phyloP scores from a whole-genome alignment of 2,888 invertebrate species.

The Halictus quadricinctus region DNA sequence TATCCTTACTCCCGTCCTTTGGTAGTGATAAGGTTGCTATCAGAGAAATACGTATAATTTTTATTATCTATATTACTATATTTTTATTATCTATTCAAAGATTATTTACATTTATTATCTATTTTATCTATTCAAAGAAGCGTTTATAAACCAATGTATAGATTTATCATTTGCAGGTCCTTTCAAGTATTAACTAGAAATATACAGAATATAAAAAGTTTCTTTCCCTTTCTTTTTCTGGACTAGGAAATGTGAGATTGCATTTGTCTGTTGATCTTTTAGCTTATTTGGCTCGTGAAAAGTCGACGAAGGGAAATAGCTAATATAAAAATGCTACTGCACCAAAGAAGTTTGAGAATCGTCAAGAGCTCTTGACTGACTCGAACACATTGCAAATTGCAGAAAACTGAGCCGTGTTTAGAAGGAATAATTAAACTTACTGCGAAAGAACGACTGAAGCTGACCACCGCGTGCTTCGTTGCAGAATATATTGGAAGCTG shows the following conservation, averaged over 20 bases:
- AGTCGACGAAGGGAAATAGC: too few species aligned
- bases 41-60: not conserved
- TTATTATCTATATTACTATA: too few species aligned
- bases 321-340: too few species aligned
- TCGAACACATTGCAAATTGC: not conserved
- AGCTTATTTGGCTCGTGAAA: too few species aligned
- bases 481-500: slow-evolving; percentile 85
- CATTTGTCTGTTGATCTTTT: too few species aligned
- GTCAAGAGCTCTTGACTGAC: not conserved
- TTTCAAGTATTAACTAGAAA: not conserved
- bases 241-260: too few species aligned
- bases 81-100: too few species aligned
- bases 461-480: slow-evolving; percentile 83
- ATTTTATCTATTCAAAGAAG: not conserved
- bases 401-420: not conserved
- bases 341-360: not conserved
- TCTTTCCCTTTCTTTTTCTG: too few species aligned
- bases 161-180: not conserved
- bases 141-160: too few species aligned
- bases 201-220: not conserved
- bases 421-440: slow-evolving; percentile 64
- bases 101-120: too few species aligned
- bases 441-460: slow-evolving; percentile 78
- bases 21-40: slow-evolving; percentile 80
- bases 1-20: slow-evolving; percentile 78